Evolutionary conservation across 2,113 vertebrate genomes (phyloP).

Genomic region (Saguinus midas): DNA sequence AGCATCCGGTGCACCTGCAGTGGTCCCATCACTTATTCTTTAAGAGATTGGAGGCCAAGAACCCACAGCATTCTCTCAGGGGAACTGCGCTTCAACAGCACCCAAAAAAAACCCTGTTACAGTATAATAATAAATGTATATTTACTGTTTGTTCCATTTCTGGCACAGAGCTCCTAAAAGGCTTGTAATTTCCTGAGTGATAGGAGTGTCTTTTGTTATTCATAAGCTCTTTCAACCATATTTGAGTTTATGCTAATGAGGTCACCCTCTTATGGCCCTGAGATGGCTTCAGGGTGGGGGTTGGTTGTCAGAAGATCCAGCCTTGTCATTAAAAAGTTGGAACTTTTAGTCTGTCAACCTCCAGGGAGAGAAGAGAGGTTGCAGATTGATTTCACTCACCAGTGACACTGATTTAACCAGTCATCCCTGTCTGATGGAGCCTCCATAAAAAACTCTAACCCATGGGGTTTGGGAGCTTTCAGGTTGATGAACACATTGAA

Average conservation of each 20-base stretch:
- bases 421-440: not conserved
- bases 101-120: too few species aligned
- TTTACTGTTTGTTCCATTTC: not conserved
- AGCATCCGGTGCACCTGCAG: too few species aligned
- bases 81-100: too few species aligned
- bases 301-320: not conserved
- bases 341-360: not conserved
- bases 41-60: too few species aligned
- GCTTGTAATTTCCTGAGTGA: not conserved
- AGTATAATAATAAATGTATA: not conserved
- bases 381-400: not conserved
- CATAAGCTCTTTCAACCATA: not conserved
- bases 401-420: not conserved
- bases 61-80: too few species aligned
- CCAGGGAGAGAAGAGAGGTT: not conserved
- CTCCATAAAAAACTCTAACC: not conserved
- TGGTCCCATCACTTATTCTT: too few species aligned
- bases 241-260: not conserved
- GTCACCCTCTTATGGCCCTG: not conserved
- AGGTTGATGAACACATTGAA: not conserved
- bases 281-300: not conserved
- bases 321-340: not conserved
- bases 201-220: not conserved
- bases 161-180: not conserved
- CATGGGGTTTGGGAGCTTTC: rapidly evolving